Percentiles rank a stretch among this genome's conserved stretches.
Conservation (phyloP, 1,140 invertebrate species). For the Heterodera schachtii region DNA sequence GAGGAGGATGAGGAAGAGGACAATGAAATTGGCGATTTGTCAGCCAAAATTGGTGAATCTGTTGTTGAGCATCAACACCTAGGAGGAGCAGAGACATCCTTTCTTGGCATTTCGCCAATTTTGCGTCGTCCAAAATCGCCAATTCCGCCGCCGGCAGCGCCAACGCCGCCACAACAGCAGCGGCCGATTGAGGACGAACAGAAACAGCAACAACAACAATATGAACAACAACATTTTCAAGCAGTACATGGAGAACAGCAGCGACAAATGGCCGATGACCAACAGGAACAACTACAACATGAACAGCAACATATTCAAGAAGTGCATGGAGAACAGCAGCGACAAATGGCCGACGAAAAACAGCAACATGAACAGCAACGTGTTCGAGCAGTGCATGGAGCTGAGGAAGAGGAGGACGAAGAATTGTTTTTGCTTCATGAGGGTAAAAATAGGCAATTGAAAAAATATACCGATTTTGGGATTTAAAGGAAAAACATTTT, state of each 20-base stretch:
- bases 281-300: no score
- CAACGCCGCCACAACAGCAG: slow-evolving; percentile 13
- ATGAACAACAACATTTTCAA: no score
- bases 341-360: neutral
- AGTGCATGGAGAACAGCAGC: neutral
- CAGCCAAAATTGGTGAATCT: neutral
- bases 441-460: neutral
- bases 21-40: slow-evolving; percentile 9
- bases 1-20: slow-evolving; percentile 10
- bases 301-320: no score
- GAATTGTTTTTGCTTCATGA: slow-evolving; percentile 11
- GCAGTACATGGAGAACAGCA: no score
- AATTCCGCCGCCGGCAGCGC: slow-evolving; percentile 22
- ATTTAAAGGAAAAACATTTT: no score
- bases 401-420: slow-evolving; percentile 19
- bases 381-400: neutral
- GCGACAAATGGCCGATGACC: no score
- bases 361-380: neutral
- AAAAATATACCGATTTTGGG: no score
- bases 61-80: neutral
- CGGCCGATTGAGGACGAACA: no score
- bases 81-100: neutral
- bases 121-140: slow-evolving; percentile 24
- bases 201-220: no score
- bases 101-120: slow-evolving; percentile 21